phyloP scores from a whole-genome alignment of 2,888 invertebrate genomes.

The Nomada ferruginata region DNA sequence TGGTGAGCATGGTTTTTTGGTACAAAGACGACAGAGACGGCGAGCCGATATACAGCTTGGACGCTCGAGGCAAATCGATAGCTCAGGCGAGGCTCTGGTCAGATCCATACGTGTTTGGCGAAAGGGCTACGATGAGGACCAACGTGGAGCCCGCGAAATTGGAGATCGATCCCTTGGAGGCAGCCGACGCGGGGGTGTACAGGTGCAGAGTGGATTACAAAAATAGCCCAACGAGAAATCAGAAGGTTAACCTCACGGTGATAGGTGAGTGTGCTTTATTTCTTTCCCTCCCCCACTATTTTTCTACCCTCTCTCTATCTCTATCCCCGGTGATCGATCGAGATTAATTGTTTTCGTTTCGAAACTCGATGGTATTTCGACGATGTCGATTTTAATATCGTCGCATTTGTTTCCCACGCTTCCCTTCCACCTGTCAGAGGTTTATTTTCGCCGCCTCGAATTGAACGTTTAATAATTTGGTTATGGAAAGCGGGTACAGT shows the following conservation, averaged over 20 bases:
- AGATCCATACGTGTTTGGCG: constrained; percentile 83
- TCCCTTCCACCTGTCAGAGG: not conserved
- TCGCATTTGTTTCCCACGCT: not conserved
- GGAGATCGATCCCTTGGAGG: constrained; percentile 82
- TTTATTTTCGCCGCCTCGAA: not conserved
- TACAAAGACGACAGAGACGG: constrained; percentile 91
- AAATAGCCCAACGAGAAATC: constrained; percentile 85
- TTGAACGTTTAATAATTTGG: not conserved
- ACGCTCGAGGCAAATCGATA: constrained; percentile 83
- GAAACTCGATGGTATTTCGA: not conserved
- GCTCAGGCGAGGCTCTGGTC: constrained; percentile 84
- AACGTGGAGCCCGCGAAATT: constrained; percentile 83
- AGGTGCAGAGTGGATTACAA: constrained; percentile 85
- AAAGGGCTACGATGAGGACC: constrained; percentile 85
- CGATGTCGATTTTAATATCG: not conserved
- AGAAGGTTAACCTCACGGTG: constrained; percentile 85
- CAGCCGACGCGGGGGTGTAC: constrained; percentile 85
- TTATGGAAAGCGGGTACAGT: no score
- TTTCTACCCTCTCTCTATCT: not conserved
- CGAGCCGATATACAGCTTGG: constrained; percentile 92
- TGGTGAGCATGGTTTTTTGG: constrained; percentile 96
- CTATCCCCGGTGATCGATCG: not conserved
- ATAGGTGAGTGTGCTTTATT: constrained; percentile 83
- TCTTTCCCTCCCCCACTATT: not conserved
- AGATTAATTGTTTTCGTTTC: constrained; percentile 13